Conservation (phyloP, 2,113 vertebrate species). For the Chlamydotis undulata region DNA sequence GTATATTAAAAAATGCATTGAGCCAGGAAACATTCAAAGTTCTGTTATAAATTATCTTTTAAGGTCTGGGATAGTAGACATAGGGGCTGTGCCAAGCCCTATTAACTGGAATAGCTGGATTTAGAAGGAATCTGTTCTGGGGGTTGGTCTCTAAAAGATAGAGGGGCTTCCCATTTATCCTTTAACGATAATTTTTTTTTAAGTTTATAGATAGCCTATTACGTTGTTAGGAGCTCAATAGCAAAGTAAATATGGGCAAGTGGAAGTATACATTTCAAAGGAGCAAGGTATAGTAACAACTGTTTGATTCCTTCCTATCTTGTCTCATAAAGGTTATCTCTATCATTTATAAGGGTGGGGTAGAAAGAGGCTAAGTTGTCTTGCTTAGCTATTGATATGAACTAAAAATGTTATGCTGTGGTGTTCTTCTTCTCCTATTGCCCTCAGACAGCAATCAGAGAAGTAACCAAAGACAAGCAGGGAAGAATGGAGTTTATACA, state of each 20-base stretch:
- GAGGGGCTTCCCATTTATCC: not conserved
- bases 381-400: not conserved
- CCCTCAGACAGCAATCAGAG: not conserved
- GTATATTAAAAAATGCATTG: constrained; percentile 67
- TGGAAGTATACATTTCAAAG: not conserved
- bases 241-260: not conserved
- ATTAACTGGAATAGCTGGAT: constrained; percentile 25
- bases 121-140: constrained; percentile 19
- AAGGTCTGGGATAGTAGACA: constrained; percentile 29
- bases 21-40: constrained; percentile 61
- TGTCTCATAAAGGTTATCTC: not conserved
- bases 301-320: not conserved
- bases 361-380: not conserved
- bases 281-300: not conserved
- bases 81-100: constrained; percentile 12
- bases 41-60: constrained; percentile 58
- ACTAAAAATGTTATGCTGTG: not conserved
- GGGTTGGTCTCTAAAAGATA: not conserved
- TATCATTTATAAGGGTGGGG: not conserved
- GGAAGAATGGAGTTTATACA: not conserved
- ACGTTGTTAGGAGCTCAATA: not conserved
- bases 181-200: not conserved
- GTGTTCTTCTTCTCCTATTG: not conserved
- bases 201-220: not conserved
- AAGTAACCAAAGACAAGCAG: not conserved